phyloP scores from a whole-genome alignment of 2,888 invertebrate species.

The Oxycera nigricornis region DNA sequence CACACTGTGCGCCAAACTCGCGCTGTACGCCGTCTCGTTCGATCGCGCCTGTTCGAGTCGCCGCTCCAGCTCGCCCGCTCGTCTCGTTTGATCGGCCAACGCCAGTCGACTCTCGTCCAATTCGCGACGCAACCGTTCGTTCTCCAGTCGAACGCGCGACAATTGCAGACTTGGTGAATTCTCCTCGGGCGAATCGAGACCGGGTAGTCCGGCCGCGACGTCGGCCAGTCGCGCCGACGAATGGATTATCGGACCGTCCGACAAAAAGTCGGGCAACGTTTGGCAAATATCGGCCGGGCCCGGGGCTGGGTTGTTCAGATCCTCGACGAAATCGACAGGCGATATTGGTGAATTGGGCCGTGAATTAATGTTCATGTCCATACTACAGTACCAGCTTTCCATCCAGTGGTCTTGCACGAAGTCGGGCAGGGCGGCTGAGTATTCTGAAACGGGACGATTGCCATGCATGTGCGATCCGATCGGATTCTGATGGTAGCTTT shows the following conservation, averaged over 20 bases:
- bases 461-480: conserved; percentile 44
- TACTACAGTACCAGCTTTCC: conserved; percentile 67
- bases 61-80: conserved; percentile 65
- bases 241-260: conserved; percentile 70
- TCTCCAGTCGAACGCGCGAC: conserved; percentile 57
- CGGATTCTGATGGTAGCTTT: conserved; percentile 36
- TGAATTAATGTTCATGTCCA: conserved; percentile 57
- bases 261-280: conserved; percentile 74
- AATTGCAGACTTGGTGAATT: conserved; percentile 54
- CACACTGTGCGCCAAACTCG: conserved; percentile 65
- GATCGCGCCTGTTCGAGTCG: conserved; percentile 65
- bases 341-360: conserved; percentile 55
- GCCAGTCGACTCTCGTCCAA: conserved; percentile 65
- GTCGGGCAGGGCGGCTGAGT: conserved; percentile 71
- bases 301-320: conserved; percentile 44
- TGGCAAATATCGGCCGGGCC: conserved; percentile 52
- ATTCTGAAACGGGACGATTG: conserved; percentile 49
- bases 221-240: conserved; percentile 58
- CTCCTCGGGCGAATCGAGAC: conserved; percentile 60
- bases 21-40: conserved; percentile 65
- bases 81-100: conserved; percentile 64
- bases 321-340: conserved; percentile 54
- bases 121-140: conserved; percentile 65
- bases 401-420: conserved; percentile 90
- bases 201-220: conserved; percentile 59